These are phyloP conservation scores for Dolichomitus sp. DNA, from an alignment of 2,888 invertebrate genomes.

Conservation along the genomic window DNA sequence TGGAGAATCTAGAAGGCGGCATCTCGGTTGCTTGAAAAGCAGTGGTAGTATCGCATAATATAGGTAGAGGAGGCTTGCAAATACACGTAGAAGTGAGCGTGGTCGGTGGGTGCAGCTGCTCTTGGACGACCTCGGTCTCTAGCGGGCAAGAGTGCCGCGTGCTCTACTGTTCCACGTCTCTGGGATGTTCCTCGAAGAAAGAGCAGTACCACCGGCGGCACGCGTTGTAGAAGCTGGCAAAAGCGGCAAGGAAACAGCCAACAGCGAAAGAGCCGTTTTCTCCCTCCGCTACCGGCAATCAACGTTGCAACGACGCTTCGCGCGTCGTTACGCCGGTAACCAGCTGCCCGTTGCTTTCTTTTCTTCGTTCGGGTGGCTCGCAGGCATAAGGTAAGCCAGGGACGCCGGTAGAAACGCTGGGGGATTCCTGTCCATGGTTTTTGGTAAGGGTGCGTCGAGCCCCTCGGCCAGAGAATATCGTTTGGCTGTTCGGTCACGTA, in stretches of 20 bases:
- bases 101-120: slow-evolving; percentile 58
- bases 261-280: background rate
- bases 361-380: background rate
- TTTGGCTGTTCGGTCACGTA: background rate
- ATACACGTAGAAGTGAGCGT: slow-evolving; percentile 44
- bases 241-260: background rate
- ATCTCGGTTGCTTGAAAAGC: background rate
- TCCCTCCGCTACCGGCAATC: background rate
- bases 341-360: slow-evolving; percentile 31
- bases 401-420: background rate
- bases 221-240: background rate
- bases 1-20: slow-evolving; percentile 54
- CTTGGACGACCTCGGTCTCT: slow-evolving; percentile 62
- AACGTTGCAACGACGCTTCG: background rate
- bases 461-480: background rate
- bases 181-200: slow-evolving; percentile 3
- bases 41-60: slow-evolving; percentile 24
- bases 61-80: slow-evolving; percentile 37
- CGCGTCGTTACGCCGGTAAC: background rate
- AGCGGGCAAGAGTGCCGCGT: background rate
- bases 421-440: background rate
- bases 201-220: background rate
- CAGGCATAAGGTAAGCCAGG: slow-evolving; percentile 2
- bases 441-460: background rate
- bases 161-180: slow-evolving; percentile 11